Evolutionary conservation across 37 sponge, comb jelly and placozoan species (phyloP), one percentile per base, ranked within the genome.

Genomic region (Theonella swinhoei): DNA sequence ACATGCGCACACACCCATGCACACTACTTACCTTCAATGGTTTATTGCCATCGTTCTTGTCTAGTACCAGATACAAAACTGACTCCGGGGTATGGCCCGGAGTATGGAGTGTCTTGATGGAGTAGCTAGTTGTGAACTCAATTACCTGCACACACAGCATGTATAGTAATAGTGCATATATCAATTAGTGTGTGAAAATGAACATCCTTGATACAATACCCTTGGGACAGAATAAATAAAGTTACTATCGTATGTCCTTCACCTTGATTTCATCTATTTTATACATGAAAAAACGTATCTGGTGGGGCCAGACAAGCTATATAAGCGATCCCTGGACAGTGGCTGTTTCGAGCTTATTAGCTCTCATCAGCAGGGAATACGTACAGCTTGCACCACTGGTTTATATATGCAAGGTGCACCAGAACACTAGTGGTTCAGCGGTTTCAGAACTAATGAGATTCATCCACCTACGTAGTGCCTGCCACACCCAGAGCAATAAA

Each of bases 1-100:
- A n/a, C n/a, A n/a, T n/a, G n/a, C n/a, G n/a, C n/a, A n/a, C n/a
- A n/a, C n/a, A n/a, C n/a, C n/a, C n/a, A n/a, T n/a, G n/a, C n/a
- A n/a, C n/a, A n/a, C n/a, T n/a, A n/a, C n/a, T n/a, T n/a, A 88
- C 93, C 82, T 88, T 85, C 0, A 92, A 39, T 41, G 93, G 89
- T 76, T 34, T 92, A 54, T 77, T 85, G 14, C 62, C 35, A 23
- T 69, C 30, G 4, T 58, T 19, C 43, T 68, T 87, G 68, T 94
- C 92, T 4, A 82, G 4, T 34, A 96, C 42, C 14, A 96, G 80
- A 36, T 87, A 96, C 62, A 90, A 87, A 39, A 90, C 83, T 30
- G 96, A 93, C 78, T 96, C 96, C 38, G 85, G 83, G 41, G 96
- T 96, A 82, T 96, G 96, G 34, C 96, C 96, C 22, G 96, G 96